Conservation (phyloP, 1,140 invertebrate species). For the Leptinotarsa texana region DNA sequence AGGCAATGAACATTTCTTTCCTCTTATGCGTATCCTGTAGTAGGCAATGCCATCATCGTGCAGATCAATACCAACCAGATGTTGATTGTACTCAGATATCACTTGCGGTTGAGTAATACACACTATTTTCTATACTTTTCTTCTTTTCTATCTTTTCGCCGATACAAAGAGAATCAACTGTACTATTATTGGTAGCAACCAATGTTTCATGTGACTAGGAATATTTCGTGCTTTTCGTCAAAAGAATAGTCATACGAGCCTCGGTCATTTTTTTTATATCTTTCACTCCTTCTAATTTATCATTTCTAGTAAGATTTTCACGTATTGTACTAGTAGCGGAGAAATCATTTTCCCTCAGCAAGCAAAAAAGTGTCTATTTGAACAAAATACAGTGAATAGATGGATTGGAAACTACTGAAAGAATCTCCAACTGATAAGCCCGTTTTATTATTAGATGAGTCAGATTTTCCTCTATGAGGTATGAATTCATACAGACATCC, state of each 20-base stretch:
- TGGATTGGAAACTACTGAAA: background rate
- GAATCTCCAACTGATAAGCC: too few relatives aligned
- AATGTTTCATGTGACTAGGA: background rate
- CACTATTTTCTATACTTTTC: background rate
- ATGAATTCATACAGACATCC: background rate
- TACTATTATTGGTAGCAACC: background rate
- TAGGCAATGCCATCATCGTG: background rate
- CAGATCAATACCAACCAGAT: too few relatives aligned
- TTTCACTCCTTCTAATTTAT: background rate
- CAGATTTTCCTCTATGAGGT: background rate
- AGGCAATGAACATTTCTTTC: background rate
- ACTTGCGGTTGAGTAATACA: background rate
- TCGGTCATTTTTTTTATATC: background rate
- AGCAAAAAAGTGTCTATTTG: background rate
- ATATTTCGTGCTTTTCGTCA: background rate
- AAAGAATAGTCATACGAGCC: background rate
- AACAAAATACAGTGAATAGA: background rate
- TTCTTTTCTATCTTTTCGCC: background rate
- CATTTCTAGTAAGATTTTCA: background rate
- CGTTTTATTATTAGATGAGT: too few relatives aligned
- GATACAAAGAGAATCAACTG: background rate
- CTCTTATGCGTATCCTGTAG: background rate
- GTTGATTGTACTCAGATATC: too few relatives aligned
- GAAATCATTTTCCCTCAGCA: background rate
- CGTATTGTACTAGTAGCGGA: background rate